Evolutionary conservation across 2,797 vertebrate genomes (phyloP).

Genomic region (Momotus momota): DNA sequence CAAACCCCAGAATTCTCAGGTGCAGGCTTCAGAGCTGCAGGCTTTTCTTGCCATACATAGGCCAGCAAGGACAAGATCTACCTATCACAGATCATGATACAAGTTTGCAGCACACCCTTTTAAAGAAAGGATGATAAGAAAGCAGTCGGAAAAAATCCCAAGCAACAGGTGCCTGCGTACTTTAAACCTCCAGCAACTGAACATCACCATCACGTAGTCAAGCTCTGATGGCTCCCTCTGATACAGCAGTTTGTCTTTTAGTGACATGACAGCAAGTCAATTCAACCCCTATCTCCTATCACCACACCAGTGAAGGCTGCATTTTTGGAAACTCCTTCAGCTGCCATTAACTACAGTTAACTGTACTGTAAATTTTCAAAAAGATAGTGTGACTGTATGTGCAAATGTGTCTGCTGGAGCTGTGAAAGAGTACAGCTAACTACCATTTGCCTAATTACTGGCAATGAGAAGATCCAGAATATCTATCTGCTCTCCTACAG

Average conservation of each 20-base stretch:
- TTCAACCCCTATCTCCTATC: neutral
- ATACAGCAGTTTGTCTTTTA: neutral
- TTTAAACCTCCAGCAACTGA: neutral
- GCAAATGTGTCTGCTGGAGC: neutral
- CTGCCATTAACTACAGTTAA: neutral
- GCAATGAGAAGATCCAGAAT: neutral
- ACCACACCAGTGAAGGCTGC: neutral
- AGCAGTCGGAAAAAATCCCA: neutral
- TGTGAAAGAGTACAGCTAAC: neutral
- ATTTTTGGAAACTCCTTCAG: neutral
- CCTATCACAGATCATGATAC: neutral
- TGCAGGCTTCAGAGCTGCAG: neutral
- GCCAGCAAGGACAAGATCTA: neutral
- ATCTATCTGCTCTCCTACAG: neutral
- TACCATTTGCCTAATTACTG: neutral
- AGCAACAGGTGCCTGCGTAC: neutral
- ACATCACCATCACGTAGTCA: neutral
- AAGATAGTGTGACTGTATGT: neutral
- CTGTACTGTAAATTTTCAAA: neutral
- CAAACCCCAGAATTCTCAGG: neutral
- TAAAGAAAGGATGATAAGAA: neutral
- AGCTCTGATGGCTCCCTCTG: neutral
- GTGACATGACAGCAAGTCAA: neutral
- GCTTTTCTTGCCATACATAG: neutral
- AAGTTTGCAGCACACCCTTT: neutral